Evolutionary conservation across 2,888 invertebrate genomes (phyloP), one percentile per base, ranked within the genome.

Genomic region (Aricia artaxerxes): DNA sequence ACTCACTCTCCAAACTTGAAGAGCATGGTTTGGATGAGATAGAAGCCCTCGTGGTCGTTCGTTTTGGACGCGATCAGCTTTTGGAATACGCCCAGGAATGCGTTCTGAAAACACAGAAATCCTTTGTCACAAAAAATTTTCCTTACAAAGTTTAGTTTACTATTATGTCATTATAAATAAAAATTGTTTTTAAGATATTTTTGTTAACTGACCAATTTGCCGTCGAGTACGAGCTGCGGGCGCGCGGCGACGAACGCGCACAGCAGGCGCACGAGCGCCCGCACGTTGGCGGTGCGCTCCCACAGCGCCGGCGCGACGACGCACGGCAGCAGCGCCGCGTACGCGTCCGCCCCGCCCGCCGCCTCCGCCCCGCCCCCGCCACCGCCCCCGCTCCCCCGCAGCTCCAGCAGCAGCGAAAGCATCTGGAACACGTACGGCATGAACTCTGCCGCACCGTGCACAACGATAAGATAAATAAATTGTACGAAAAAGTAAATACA

Each of bases 341-440:
- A 99, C 0, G 96, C 97, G 24, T 69, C 98, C 97, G 81, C 97
- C 95, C 44, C 95, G 95, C 94, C 6, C 35, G 35, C 69, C 35
- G 35, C 16, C 4, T 11, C 89, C 91, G 1, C 90, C 89, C 87
- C 89, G 80, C 85, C 85, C 53, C 87, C 88, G 35, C 40, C 38
- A 1, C 89, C 86, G 84, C 86, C 78, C 85, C 88, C n/a, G 3
- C 80, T 61, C 0, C 93, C 92, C 78, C 97, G 96, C 81, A 97
- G 92, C 90, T 99, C 99, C 92, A 99, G 95, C 80, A 99, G 93
- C 35, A 99, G 94, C 0, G 99, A 98, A 69, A 99, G 94, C 92
- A 99, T 97, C 97, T 99, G 99, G 90, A 99, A 99, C 76, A 99
- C 98, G 92, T 99, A 99, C 0, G 99, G 99, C 92, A 99, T 97